Base-by-base conservation (phyloP, 2,888 invertebrate species). In the Acronicta aceris region DNA sequence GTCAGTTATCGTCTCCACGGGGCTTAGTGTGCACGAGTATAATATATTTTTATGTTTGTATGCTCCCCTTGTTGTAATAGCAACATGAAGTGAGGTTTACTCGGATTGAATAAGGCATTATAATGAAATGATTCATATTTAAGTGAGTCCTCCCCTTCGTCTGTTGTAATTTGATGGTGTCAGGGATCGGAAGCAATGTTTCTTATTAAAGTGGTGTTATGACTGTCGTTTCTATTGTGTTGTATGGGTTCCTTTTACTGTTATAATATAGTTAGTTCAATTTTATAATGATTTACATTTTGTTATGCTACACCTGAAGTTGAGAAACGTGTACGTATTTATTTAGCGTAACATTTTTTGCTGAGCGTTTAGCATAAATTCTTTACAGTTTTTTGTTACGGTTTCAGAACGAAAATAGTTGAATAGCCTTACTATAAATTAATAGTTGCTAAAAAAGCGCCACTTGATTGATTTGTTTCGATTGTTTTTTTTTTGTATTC, bases 51-150 rank as follows among this genome's bases (percentile, higher is more conserved):
- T 92, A 90, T 92, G 86, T 91, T 85, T 85, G 86, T 84, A 80
- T 69, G 84, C 87, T 89, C 94, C 92, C 93, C 93, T 91, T 89
- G 89, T 91, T 90, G 89, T 88, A 92, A 92, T 91, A 92, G 89
- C 88, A 90, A 89, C 91, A 91, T 91, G 91, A 90, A 93, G 93
- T 92, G 90, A 93, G 93, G 90, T 92, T 92, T 92, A 91, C 91
- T 89, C 87, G 93, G 92, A 94, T 94, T 94, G 93, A 94, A 94
- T 93, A 93, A 89, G 91, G 93, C 81, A 94, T 94, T 94, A 94
- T 94, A 94, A 94, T 94, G 94, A 94, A 94, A 94, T 94, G 94
- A 94, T 94, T 94, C 94, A 94, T 94, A 94, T 94, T 94, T 94
- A 94, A 94, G 93, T 94, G 93, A 94, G 93, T 94, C 85, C 89